phyloP scores from a whole-genome alignment of 2,113 vertebrate genomes.

The Lycocorax pyrrhopterus region DNA sequence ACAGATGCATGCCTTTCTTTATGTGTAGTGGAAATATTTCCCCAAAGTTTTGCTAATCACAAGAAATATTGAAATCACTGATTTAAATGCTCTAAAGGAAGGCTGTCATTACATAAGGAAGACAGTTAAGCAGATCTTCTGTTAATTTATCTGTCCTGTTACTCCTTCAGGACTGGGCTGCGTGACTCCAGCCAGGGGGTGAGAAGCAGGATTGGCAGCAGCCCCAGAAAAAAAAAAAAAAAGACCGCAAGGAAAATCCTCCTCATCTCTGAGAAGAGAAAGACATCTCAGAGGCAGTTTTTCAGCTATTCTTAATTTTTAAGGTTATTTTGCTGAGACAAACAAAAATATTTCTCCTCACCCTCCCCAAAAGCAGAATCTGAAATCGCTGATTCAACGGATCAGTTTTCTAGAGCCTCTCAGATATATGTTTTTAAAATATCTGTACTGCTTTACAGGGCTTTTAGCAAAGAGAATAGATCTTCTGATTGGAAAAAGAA shows the following conservation, averaged over 20 bases:
- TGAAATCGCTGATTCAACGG: neutral
- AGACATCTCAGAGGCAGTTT: neutral
- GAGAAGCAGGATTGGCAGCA: neutral
- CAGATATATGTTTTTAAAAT: neutral
- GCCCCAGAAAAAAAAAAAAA: neutral
- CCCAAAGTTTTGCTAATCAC: conserved; percentile 26
- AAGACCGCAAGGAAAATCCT: neutral
- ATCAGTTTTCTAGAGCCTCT: neutral
- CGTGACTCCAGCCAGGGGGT: neutral
- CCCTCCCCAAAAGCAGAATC: neutral
- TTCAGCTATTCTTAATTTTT: neutral
- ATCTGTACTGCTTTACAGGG: neutral
- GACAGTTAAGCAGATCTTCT: neutral
- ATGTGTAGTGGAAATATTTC: conserved; percentile 22
- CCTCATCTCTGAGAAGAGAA: neutral
- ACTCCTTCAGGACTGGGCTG: neutral
- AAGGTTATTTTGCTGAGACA: neutral
- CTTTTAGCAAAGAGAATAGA: neutral
- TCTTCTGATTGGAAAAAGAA: neutral
- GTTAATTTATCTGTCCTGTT: neutral
- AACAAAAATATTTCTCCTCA: neutral
- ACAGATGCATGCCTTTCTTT: neutral
- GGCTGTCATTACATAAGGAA: neutral
- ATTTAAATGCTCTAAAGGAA: neutral
- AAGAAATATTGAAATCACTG: conserved; percentile 1